Conservation (phyloP, 2,888 invertebrate species). For the Petrophora chlorosata region DNA sequence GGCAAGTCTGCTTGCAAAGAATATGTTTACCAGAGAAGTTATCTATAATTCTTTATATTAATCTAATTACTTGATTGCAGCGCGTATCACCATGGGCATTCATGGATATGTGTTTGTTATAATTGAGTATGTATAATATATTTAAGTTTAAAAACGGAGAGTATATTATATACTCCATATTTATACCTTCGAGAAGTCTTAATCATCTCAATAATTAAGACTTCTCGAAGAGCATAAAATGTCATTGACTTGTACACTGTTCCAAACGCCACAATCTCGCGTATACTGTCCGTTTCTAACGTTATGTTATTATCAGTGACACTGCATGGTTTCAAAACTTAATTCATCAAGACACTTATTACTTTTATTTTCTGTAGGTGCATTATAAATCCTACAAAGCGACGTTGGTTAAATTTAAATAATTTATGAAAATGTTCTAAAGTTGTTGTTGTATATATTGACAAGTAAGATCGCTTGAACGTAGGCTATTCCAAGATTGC, state of each 20-base stretch:
- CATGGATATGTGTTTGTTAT: not conserved
- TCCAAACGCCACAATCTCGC: not conserved
- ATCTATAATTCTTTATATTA: slow-evolving; percentile 35
- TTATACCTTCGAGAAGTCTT: too few relatives aligned
- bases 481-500: slow-evolving; percentile 78
- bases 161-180: too few relatives aligned
- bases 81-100: slow-evolving; percentile 9
- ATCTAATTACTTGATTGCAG: slow-evolving; percentile 19
- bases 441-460: slow-evolving; percentile 75
- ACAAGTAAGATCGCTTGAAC: slow-evolving; percentile 70
- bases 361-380: too few relatives aligned
- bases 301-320: not conserved
- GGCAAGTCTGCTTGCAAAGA: slow-evolving; percentile 66
- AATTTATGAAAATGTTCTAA: slow-evolving; percentile 56
- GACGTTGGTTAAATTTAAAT: slow-evolving; percentile 31
- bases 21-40: slow-evolving; percentile 50
- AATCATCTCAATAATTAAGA: too few relatives aligned
- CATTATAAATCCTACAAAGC: slow-evolving; percentile 16
- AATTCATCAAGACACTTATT: too few relatives aligned
- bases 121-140: not conserved
- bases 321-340: slow-evolving; percentile 19
- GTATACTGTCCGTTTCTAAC: not conserved
- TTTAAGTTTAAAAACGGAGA: too few relatives aligned
- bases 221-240: too few relatives aligned
- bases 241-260: not conserved